Evolutionary conservation across 1,140 invertebrate species (phyloP).

Genomic region (Lerema accius): DNA sequence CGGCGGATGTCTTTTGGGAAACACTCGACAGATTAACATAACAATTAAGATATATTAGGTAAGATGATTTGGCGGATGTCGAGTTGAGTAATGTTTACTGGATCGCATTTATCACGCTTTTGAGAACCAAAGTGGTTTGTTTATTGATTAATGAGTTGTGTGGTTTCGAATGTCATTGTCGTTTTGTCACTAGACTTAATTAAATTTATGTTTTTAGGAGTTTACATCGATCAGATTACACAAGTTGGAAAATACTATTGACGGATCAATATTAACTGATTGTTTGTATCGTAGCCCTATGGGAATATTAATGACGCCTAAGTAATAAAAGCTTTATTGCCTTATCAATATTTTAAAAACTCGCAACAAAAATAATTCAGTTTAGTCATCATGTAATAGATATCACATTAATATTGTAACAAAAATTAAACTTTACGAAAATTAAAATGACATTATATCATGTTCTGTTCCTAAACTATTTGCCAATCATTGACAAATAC

Average conservation of each 20-base stretch:
- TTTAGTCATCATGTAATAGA: too few relatives aligned
- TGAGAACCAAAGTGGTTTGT: conserved; percentile 7
- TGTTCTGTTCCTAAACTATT: not conserved
- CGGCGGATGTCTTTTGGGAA: conserved; percentile 70
- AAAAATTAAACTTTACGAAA: too few relatives aligned
- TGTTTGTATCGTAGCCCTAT: too few relatives aligned
- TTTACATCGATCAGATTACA: too few relatives aligned
- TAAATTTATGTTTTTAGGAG: too few relatives aligned
- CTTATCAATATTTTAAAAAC: too few relatives aligned
- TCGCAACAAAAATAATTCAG: too few relatives aligned
- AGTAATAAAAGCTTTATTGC: too few relatives aligned
- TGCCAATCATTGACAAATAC: not conserved
- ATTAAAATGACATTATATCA: not conserved
- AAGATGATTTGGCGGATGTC: conserved; percentile 53
- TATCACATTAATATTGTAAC: too few relatives aligned
- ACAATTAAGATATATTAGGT: conserved; percentile 74
- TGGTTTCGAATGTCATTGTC: not conserved
- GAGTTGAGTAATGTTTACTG: conserved; percentile 48
- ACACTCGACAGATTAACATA: conserved; percentile 75
- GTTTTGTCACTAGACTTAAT: not conserved
- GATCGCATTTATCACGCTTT: conserved; percentile 34
- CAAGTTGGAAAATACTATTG: too few relatives aligned
- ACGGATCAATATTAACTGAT: too few relatives aligned
- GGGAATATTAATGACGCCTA: too few relatives aligned
- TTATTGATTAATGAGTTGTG: conserved; percentile 13